Base-by-base conservation (phyloP, 23 tunicate genomes). In the Halocynthia aurantium region DNA sequence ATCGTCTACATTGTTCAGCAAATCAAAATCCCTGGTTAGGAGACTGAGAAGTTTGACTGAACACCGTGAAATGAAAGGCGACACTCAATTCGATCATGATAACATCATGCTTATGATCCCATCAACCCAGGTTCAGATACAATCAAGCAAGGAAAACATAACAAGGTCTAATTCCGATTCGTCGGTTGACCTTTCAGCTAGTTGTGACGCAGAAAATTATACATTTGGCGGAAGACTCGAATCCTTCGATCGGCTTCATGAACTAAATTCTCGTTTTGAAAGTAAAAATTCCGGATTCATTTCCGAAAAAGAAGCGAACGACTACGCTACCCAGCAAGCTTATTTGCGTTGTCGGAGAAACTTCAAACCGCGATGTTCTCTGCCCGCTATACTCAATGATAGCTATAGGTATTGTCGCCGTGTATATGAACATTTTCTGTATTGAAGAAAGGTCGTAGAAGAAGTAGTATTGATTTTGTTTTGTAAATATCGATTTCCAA, bases 351-450 rank as follows among this genome's bases (percentile, higher is more conserved):
- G 62, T 64, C 20, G 78, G 57, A 74, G 78, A 18, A 74, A 74
- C 31, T 74, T 74, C 57, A 52, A 64, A 74, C 55, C 60, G 31
- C 56, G 78, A 22, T 74, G 78, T 31, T 74, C 78, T 5, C 57
- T 74, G 10, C 78, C 78, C 50, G 63, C 78, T 10, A 74, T 74
- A 74, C 56, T 74, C 56, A 64, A 64, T 64, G 78, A 74, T 12
- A 55, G 22, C 19, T 17, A 74, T 74, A 74, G 78, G 78, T 74
- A 74, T 53, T 67, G 72, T 40, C 44, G 44, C 44, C 44, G 44
- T 31, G 44, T 31, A 31, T 31, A 0, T 31, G 44, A 0, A 4
- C 44, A 31, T 31, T 31, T 31, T 31, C 44, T 4, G 44, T 31
- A 31, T 31, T 31, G 44, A 31, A 31, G 44, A 31, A 31, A 31